Percentiles rank a stretch among this genome's conserved stretches.
Evolutionary conservation across 2,888 invertebrate genomes (phyloP).

Genomic region (Leucania comma): DNA sequence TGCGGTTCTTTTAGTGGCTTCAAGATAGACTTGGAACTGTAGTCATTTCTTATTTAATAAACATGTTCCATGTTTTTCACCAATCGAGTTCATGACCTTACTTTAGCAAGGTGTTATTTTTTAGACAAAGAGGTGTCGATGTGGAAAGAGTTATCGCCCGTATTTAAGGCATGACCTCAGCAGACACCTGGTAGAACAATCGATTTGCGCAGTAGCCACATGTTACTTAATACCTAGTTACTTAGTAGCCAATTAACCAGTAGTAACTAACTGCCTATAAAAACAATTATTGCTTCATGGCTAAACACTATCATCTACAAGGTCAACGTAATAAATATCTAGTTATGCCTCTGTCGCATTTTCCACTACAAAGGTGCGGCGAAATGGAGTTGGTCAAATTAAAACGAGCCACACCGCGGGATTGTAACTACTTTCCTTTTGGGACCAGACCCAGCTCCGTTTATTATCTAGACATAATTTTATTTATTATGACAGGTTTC

Average conservation of each 20-base stretch:
- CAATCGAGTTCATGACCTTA: neutral
- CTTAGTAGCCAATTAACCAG: slow-evolving; percentile 48
- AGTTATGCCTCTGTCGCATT: slow-evolving; percentile 35
- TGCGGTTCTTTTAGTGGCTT: neutral
- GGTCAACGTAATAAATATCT: slow-evolving; percentile 34
- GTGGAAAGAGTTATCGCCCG: slow-evolving; percentile 42
- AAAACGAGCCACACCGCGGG: slow-evolving; percentile 63
- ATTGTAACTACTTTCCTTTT: slow-evolving; percentile 58
- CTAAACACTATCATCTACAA: slow-evolving; percentile 40
- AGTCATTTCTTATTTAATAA: neutral
- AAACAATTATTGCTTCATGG: slow-evolving; percentile 15
- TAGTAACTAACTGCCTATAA: slow-evolving; percentile 1
- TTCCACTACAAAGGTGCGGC: slow-evolving; percentile 58
- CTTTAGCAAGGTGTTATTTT: slow-evolving; percentile 17
- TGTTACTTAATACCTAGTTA: slow-evolving; percentile 29
- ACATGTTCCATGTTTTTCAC: neutral
- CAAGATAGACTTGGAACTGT: neutral
- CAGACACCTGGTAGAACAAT: slow-evolving; percentile 27
- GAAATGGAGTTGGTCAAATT: slow-evolving; percentile 68
- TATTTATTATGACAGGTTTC: slow-evolving; percentile 65
- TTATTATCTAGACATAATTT: slow-evolving; percentile 59
- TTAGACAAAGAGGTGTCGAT: slow-evolving; percentile 17
- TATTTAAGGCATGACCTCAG: slow-evolving; percentile 38
- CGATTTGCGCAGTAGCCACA: slow-evolving; percentile 23
- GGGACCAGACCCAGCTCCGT: slow-evolving; percentile 63